phyloP scores from a whole-genome alignment of 1,140 invertebrate genomes.

The Archivesica marissinica region DNA sequence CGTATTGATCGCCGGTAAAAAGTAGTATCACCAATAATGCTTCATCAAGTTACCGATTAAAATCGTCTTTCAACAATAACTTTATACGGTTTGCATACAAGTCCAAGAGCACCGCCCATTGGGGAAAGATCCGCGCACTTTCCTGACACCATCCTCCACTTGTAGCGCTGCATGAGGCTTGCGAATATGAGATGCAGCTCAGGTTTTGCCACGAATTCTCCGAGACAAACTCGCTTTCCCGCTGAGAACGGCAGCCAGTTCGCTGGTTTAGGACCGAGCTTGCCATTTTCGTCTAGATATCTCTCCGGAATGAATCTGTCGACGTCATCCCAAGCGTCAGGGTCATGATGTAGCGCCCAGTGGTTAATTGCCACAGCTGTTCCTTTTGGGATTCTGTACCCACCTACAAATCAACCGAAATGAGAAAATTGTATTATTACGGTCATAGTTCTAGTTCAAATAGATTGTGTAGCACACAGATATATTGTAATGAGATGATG shows the following conservation, averaged over 20 bases:
- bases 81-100: neutral
- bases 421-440: no score
- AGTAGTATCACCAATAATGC: no score
- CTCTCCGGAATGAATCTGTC: constrained; percentile 90
- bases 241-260: constrained; percentile 68
- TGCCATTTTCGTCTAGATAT: constrained; percentile 76
- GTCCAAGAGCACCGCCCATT: neutral
- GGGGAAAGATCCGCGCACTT: neutral
- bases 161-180: constrained; percentile 64
- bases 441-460: no score
- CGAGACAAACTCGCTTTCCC: constrained; percentile 64
- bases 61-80: neutral
- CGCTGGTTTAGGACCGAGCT: constrained; percentile 58
- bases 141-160: neutral
- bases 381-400: constrained; percentile 88
- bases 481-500: no score
- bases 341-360: constrained; percentile 90
- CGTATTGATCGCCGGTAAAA: no score
- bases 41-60: no score
- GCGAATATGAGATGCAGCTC: constrained; percentile 65
- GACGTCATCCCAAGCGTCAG: constrained; percentile 89
- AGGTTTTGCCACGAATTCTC: constrained; percentile 62
- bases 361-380: constrained; percentile 94
- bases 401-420: constrained; percentile 23
- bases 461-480: no score